These are phyloP conservation scores for Pentalonia nigronervosa DNA, from an alignment of 1,140 invertebrate genomes.

Conservation along the genomic window DNA sequence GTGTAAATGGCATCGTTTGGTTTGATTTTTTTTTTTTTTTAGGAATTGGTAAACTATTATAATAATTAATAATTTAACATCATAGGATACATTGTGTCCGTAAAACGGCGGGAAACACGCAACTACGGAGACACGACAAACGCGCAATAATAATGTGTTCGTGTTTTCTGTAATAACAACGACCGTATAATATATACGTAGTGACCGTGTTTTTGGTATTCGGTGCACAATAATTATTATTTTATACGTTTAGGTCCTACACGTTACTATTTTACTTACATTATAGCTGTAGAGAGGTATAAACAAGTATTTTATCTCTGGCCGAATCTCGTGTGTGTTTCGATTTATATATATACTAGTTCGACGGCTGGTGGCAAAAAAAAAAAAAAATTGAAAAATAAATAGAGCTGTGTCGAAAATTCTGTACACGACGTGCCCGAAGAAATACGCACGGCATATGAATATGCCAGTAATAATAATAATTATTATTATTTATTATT, in stretches of 20 bases:
- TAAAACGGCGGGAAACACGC: constrained; percentile 15
- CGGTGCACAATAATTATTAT: not conserved
- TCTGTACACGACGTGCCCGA: not conserved
- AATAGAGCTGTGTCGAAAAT: not conserved
- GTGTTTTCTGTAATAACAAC: constrained; percentile 31
- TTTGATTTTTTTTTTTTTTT: not conserved
- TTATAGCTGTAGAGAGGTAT: not conserved
- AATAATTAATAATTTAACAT: not conserved
- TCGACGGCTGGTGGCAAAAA: not conserved
- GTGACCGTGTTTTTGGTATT: not conserved
- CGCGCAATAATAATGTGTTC: constrained; percentile 6
- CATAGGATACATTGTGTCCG: not conserved
- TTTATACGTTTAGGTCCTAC: not conserved
- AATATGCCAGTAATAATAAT: too few relatives aligned
- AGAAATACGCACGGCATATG: not conserved
- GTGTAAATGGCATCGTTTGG: not conserved
- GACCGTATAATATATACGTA: not conserved
- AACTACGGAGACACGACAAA: constrained; percentile 6
- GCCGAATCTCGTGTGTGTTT: not conserved
- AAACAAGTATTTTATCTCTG: constrained; percentile 24
- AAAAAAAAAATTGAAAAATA: constrained; percentile 7
- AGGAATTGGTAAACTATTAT: not conserved
- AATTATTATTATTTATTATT: too few relatives aligned
- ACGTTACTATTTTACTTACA: not conserved
- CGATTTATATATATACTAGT: not conserved